These are phyloP conservation scores for Stegophylla sp. DNA, from an alignment of 2,888 invertebrate species.

Conservation along the genomic window DNA sequence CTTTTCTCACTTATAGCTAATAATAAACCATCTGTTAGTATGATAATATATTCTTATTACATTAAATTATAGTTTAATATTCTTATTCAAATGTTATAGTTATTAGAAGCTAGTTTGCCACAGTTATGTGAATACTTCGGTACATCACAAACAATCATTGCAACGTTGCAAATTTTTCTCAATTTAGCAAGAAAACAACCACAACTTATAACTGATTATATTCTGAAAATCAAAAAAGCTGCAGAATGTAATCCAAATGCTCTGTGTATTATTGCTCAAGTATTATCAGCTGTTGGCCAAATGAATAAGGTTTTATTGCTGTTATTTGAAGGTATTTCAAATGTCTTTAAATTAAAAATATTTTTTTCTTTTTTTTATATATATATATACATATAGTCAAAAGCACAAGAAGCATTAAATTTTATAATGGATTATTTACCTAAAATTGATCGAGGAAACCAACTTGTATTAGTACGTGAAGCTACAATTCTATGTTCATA, in stretches of 20 bases:
- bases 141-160: conserved; percentile 69
- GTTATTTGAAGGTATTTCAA: background rate
- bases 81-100: conserved; percentile 65
- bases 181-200: conserved; percentile 77
- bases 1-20: conserved; percentile 83
- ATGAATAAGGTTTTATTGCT: conserved; percentile 70
- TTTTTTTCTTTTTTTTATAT: conserved; percentile 61
- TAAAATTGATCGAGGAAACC: conserved; percentile 75
- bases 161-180: conserved; percentile 77
- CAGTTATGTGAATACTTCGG: conserved; percentile 80
- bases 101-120: conserved; percentile 81
- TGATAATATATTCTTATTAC: background rate
- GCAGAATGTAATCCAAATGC: conserved; percentile 74
- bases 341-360: background rate
- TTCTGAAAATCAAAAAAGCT: conserved; percentile 73
- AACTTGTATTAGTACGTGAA: conserved; percentile 79
- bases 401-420: conserved; percentile 81
- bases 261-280: conserved; percentile 74
- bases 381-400: no score
- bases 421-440: conserved; percentile 80
- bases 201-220: conserved; percentile 75
- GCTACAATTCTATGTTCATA: conserved; percentile 81
- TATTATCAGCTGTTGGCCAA: conserved; percentile 76
- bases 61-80: conserved; percentile 5
- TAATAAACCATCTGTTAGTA: conserved; percentile 75